Conservation (phyloP, 1,140 invertebrate species). For the Chrysomallon squamiferum region DNA sequence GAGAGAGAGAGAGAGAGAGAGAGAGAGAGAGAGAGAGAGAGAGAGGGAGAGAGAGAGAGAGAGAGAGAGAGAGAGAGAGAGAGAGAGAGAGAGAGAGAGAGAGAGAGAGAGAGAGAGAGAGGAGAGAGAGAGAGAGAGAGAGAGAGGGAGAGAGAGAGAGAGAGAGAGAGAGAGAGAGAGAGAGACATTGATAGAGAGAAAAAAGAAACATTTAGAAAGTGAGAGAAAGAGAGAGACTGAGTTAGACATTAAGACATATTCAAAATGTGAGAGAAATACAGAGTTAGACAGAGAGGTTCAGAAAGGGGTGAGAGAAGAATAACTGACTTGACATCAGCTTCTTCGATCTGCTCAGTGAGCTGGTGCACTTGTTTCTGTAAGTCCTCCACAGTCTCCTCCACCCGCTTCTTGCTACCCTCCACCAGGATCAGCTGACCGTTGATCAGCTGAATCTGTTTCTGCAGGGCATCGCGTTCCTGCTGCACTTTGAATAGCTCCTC, state of each 20-base stretch:
- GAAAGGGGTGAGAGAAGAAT: not conserved
- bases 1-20: too few relatives aligned
- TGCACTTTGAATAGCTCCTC: constrained; percentile 17
- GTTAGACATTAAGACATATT: too few relatives aligned
- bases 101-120: not conserved
- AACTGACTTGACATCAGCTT: not conserved
- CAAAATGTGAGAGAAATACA: too few relatives aligned
- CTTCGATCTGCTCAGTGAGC: not conserved
- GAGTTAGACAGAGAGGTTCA: too few relatives aligned
- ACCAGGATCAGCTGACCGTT: constrained; percentile 47
- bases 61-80: too few relatives aligned
- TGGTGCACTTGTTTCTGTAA: constrained; percentile 14
- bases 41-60: too few relatives aligned
- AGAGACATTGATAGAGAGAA: too few relatives aligned
- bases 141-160: not conserved
- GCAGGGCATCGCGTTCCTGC: constrained; percentile 47
- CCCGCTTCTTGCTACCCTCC: constrained; percentile 52
- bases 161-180: not conserved
- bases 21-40: too few relatives aligned
- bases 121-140: not conserved
- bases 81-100: too few relatives aligned
- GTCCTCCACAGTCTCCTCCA: constrained; percentile 43
- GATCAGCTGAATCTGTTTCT: constrained; percentile 48
- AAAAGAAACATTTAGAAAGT: too few relatives aligned
- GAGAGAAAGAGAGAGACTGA: too few relatives aligned